Percentiles rank a stretch among this genome's conserved stretches.
phyloP scores from a whole-genome alignment of 2,113 vertebrate genomes.

The Chelonoidis abingdonii region DNA sequence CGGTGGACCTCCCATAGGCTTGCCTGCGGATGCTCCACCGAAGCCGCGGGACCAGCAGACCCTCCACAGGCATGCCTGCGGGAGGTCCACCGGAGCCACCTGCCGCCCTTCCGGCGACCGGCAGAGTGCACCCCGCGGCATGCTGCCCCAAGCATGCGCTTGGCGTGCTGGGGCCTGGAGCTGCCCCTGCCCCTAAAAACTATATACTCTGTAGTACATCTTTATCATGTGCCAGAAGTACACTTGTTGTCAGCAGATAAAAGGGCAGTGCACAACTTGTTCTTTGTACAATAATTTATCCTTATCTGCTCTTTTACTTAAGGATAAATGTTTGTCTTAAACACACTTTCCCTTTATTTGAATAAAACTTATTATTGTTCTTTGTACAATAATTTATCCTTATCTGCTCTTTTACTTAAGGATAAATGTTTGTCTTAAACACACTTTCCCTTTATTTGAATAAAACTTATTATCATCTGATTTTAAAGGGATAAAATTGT shows the following conservation, averaged over 20 bases:
- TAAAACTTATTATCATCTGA: background rate
- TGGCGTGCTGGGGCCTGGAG: too few species aligned
- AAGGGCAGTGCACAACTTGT: background rate
- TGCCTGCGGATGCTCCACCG: too few species aligned
- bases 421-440: background rate
- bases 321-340: background rate
- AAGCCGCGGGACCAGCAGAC: too few species aligned
- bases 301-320: background rate
- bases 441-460: background rate
- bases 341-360: background rate
- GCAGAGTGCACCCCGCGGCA: too few species aligned
- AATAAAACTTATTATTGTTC: background rate
- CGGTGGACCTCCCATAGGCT: too few species aligned
- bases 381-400: fast-evolving
- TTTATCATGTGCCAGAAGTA: background rate
- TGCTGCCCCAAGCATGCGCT: too few species aligned
- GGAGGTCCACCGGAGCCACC: too few species aligned
- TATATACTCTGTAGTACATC: background rate
- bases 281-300: fast-evolving
- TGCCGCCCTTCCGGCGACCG: too few species aligned
- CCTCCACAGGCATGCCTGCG: too few species aligned
- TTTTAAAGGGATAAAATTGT: background rate
- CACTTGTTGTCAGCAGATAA: background rate
- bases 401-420: background rate
- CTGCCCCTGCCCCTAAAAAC: background rate